Evolutionary conservation across 2,797 vertebrate genomes (phyloP).

Genomic region (Heteromormyrus szaboi): DNA sequence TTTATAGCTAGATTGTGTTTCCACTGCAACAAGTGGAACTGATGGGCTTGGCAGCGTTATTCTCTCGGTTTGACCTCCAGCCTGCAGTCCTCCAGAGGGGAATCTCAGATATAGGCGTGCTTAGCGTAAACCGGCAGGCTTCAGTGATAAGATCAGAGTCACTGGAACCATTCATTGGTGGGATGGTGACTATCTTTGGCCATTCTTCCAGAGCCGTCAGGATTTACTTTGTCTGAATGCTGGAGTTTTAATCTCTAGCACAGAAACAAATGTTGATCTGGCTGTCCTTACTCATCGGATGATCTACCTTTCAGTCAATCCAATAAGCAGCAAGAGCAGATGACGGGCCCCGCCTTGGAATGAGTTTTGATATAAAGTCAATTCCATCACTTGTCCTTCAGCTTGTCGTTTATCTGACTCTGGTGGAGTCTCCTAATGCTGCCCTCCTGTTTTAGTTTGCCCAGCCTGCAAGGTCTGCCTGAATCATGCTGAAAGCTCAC

Average conservation of each 20-base stretch:
- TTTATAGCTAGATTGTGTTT: slow-evolving; percentile 6
- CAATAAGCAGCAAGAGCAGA: neutral
- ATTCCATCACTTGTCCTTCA: neutral
- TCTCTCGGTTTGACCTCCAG: neutral
- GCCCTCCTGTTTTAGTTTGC: neutral
- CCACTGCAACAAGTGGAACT: neutral
- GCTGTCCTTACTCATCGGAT: neutral
- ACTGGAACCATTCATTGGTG: neutral
- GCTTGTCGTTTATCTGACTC: neutral
- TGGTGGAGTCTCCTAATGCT: neutral
- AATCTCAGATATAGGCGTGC: neutral
- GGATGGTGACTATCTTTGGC: neutral
- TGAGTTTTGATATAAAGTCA: neutral
- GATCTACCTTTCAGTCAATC: neutral
- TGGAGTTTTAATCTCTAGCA: neutral
- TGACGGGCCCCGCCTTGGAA: neutral
- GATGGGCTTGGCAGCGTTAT: neutral
- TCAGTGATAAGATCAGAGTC: neutral
- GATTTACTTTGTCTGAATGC: slow-evolving; percentile 8
- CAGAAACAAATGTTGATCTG: neutral
- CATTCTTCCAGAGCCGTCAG: neutral
- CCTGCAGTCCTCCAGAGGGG: neutral
- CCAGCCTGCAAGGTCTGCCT: neutral
- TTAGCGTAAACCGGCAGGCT: neutral
- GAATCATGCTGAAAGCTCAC: neutral